Evolutionary conservation across 2,113 vertebrate species (phyloP).

Genomic region (Glaucomys volans): DNA sequence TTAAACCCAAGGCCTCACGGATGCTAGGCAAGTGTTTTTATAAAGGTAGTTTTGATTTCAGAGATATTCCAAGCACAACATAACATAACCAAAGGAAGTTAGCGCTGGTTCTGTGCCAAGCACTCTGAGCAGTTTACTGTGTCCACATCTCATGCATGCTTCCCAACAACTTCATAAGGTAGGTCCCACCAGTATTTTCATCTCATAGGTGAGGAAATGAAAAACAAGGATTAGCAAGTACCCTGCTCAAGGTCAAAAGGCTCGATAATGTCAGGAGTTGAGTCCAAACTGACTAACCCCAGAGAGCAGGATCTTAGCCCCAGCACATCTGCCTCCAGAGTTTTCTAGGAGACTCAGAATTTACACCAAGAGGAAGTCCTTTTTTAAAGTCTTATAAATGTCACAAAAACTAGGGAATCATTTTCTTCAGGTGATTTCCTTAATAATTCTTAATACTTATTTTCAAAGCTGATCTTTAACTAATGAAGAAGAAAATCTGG

Average conservation of each 20-base stretch:
- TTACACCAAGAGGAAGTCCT: neutral
- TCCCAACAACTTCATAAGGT: neutral
- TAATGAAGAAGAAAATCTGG: conserved; percentile 18
- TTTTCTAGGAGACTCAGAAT: neutral
- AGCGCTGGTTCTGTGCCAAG: neutral
- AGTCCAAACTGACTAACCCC: neutral
- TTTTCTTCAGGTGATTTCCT: neutral
- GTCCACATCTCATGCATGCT: neutral
- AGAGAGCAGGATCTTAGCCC: neutral
- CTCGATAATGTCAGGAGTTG: neutral
- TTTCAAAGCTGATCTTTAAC: neutral
- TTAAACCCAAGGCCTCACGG: neutral
- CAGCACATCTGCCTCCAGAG: neutral
- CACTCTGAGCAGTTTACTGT: neutral
- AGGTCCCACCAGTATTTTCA: neutral
- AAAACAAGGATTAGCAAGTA: neutral
- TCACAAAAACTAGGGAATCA: neutral
- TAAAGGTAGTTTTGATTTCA: neutral
- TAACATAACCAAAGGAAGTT: neutral
- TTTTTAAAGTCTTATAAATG: neutral
- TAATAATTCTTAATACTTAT: neutral
- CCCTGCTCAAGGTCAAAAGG: neutral
- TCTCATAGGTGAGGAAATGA: neutral
- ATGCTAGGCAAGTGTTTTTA: neutral
- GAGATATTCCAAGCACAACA: neutral